Evolutionary conservation across 2,113 vertebrate species (phyloP), one percentile per base, ranked within the genome.

Genomic region (Limanda limanda): DNA sequence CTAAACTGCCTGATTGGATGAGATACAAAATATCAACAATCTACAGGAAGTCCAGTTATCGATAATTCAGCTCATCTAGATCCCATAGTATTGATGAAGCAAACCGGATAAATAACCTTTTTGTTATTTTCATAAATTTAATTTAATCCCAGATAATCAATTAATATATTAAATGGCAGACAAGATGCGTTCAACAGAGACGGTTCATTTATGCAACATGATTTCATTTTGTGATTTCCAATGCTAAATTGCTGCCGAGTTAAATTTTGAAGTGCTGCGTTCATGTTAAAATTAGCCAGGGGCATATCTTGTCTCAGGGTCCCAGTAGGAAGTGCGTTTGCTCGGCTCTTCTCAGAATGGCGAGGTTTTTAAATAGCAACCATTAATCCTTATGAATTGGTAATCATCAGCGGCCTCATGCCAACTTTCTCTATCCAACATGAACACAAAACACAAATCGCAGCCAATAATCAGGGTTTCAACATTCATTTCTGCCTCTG

Each of bases 381-480:
- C 88, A 92, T 94, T 89, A 89, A 90, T 92, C 88, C 83, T 88
- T 64, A 81, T 88, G 82, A 90, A 91, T 92, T 81, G 81, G 76
- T 90, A 79, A 91, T 89, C 68, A 72, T 82, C 77, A 62, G 69
- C 76, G 77, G 86, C 81, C 73, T 86, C 81, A 71, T 72, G 78
- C 84, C 86, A 87, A 83, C 81, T 67, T 88, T 88, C 71, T 74
- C 77, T 58, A 68, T 84, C 67, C 31, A 31, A 58, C 55, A 42
- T 47, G 20, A 27, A 25, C 72, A 64, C 31, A 71, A 72, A 31
- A 31, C 31, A 7, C 31, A 8, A 7, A 31, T 31, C 31, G 7
- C 31, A 31, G 31, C 31, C 31, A 31, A 31, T 31, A 7, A 31
- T 31, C 31, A 31, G 6, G 31, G 6, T 42, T 68, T 20, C 35